A percentile compares a stretch with the other conserved stretches of the same genome.
Conservation (phyloP, 1,140 invertebrate genomes). For the Sycophila sp. region DNA sequence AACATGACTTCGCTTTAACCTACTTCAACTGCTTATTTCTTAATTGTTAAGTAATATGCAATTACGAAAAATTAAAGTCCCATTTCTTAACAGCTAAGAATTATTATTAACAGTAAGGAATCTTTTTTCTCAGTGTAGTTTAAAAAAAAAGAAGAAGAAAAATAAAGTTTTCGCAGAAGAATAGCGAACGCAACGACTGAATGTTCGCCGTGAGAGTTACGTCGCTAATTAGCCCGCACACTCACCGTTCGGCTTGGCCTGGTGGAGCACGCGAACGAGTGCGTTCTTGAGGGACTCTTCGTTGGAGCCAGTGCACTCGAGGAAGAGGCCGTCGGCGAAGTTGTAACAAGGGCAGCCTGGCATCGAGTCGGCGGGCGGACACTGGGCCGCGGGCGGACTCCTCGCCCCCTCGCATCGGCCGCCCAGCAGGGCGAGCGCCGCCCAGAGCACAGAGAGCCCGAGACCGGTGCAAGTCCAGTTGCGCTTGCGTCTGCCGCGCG, state of each 20-base stretch:
- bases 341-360: slow-evolving; percentile 84
- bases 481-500: slow-evolving; percentile 52
- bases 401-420: neutral
- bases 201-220: no score
- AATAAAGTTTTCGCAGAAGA: no score
- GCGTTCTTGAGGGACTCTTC: slow-evolving; percentile 68
- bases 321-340: slow-evolving; percentile 87
- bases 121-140: no score
- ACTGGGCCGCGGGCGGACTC: slow-evolving; percentile 40
- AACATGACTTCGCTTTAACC: no score
- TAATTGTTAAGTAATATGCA: no score
- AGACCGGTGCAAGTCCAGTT: slow-evolving; percentile 15
- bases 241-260: slow-evolving; percentile 40
- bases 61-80: no score
- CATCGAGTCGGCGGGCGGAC: slow-evolving; percentile 53
- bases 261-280: slow-evolving; percentile 65
- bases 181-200: neutral
- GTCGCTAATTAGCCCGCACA: no score
- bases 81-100: no score
- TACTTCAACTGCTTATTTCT: no score
- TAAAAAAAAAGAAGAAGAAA: no score
- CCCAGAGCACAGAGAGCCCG: slow-evolving; percentile 30
- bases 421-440: slow-evolving; percentile 5
- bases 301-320: slow-evolving; percentile 85
- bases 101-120: no score